Base-by-base conservation (phyloP, 2,888 invertebrate genomes). In the Agrotis clavis region DNA sequence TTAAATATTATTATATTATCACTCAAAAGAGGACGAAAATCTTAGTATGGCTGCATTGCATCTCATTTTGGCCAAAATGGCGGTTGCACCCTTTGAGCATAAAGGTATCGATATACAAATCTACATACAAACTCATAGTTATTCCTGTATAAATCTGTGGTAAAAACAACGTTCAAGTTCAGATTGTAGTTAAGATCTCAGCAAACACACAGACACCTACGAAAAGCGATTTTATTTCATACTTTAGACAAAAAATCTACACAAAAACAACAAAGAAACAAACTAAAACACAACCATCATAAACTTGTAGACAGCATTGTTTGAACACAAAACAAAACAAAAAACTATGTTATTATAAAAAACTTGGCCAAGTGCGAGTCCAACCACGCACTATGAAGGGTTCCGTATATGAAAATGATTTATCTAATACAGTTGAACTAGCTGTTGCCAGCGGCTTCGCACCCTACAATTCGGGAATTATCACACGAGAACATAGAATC, bases 241-340 rank as follows among this genome's bases (percentile, higher is more conserved):
- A 66, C 51, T 47, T 21, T 0, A 63, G 21, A 0, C 18, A 74
- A 48, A 71, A 74, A 59, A 70, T 3, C 50, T 7, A 64, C 4
- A 30, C 45, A 69, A 16, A 53, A 35, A 35, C 21, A 48, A 68
- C 48, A 56, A 30, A 70, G 61, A 45, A 48, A 68, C 48, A 56
- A 30, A 70, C 63, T 67, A 74, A 85, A 67, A 81, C 60, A 72
- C 54, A 71, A 62, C 51, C 62, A 82, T 77, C 59, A 70, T 66
- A 65, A 84, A 86, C 61, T 66, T 62, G 84, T 35, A 85, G 84
- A 85, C 86, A 85, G 69, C 76, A 76, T 81, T 85, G 85, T 85
- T 79, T 79, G 75, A 57, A 61, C 45, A 71, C 57, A 59, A 71
- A 66, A 78, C 56, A 50, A 68, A 69, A 80, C 56, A 83, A 84